These are phyloP conservation scores for Laterallus jamaicensis DNA, from an alignment of 2,113 vertebrate species.

Conservation along the genomic window DNA sequence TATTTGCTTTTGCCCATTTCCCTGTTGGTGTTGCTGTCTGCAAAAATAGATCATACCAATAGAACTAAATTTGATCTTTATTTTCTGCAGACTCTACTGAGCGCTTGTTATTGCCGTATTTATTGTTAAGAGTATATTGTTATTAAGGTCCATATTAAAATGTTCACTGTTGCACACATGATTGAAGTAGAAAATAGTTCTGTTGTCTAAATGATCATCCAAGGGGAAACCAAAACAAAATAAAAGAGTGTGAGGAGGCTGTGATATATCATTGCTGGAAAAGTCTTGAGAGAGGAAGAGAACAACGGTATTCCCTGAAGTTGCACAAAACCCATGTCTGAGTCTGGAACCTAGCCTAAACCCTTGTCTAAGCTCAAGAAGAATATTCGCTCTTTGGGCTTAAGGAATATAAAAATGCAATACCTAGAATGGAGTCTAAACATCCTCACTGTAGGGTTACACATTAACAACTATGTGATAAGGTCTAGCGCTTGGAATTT, in stretches of 20 bases:
- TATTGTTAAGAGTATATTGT: not conserved
- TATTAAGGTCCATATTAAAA: not conserved
- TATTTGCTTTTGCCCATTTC: not conserved
- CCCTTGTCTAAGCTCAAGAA: not conserved
- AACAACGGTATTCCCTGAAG: not conserved
- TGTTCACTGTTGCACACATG: not conserved
- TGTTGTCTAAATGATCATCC: not conserved
- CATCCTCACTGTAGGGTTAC: not conserved
- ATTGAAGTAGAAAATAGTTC: not conserved
- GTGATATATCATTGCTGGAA: not conserved
- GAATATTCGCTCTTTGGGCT: not conserved
- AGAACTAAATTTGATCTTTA: not conserved
- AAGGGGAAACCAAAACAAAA: rapidly evolving
- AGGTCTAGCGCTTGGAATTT: not conserved
- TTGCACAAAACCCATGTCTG: not conserved
- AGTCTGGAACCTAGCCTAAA: not conserved
- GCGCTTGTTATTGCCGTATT: not conserved
- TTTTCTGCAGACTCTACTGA: not conserved
- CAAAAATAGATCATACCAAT: not conserved
- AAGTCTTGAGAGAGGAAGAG: not conserved
- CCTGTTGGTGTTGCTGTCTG: not conserved
- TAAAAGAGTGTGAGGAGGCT: not conserved
- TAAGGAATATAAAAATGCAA: not conserved
- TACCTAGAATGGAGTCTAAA: not conserved
- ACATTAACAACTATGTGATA: not conserved